These are phyloP conservation scores for Oryzias sinensis DNA, from an alignment of 2,797 vertebrate species.

Conservation along the genomic window DNA sequence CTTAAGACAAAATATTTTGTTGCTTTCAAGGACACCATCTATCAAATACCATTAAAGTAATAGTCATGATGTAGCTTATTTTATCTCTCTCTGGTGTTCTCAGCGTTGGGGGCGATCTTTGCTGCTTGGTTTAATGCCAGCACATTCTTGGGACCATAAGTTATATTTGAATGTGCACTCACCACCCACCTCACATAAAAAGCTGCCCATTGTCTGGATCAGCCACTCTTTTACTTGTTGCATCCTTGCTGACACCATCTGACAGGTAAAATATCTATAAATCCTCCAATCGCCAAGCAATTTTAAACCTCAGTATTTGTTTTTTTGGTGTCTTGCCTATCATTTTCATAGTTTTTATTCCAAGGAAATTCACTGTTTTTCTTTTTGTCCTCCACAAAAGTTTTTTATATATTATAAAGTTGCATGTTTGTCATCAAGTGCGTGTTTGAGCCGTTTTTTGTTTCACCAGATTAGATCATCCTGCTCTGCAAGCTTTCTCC, in stretches of 20 bases:
- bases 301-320: background rate
- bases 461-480: no score
- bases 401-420: no score
- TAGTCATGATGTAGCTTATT: slow-evolving; percentile 49
- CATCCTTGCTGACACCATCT: slow-evolving; percentile 24
- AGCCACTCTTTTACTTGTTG: slow-evolving; percentile 44
- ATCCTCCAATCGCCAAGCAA: background rate
- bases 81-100: slow-evolving; percentile 39
- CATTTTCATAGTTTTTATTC: no score
- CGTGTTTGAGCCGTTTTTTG: no score
- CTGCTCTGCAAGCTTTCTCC: no score
- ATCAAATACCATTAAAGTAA: slow-evolving; percentile 35
- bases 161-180: slow-evolving; percentile 67
- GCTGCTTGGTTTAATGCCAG: slow-evolving; percentile 64
- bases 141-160: slow-evolving; percentile 69
- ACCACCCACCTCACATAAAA: slow-evolving; percentile 61
- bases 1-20: background rate
- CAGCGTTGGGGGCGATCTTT: slow-evolving; percentile 61
- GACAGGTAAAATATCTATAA: slow-evolving; percentile 61
- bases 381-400: no score
- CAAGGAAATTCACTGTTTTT: no score
- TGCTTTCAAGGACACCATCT: background rate
- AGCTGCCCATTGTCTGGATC: slow-evolving; percentile 63
- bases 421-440: no score
- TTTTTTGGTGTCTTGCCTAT: no score